Percentiles rank a stretch among this genome's conserved stretches.
Evolutionary conservation across 2,113 vertebrate genomes (phyloP).

Genomic region (Chitala chitala): DNA sequence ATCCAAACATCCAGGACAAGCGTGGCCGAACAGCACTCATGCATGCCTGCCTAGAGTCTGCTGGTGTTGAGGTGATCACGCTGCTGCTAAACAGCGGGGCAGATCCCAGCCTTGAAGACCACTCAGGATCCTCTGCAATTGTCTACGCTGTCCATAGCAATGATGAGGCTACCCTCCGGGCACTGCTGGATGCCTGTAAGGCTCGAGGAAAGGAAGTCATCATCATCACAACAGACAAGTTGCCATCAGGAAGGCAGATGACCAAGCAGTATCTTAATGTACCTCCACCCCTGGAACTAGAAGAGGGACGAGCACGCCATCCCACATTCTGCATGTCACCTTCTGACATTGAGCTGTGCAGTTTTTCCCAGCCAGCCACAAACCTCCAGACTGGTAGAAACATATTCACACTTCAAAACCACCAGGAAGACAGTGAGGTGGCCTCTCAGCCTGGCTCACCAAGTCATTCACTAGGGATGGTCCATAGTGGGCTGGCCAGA

Average conservation of each 20-base stretch:
- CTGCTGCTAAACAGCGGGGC: conserved; percentile 72
- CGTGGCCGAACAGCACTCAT: conserved; percentile 81
- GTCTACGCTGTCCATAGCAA: conserved; percentile 75
- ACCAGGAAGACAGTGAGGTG: conserved; percentile 26
- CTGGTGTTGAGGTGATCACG: conserved; percentile 72
- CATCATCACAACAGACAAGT: conserved; percentile 77
- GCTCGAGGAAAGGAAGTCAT: conserved; percentile 86
- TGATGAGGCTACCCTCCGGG: conserved; percentile 71
- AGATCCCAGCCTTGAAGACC: conserved; percentile 82
- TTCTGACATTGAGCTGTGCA: conserved; percentile 70
- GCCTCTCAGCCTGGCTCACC: conserved; percentile 60
- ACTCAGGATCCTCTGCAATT: conserved; percentile 69
- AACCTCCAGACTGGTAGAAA: conserved; percentile 44
- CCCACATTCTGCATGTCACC: conserved; percentile 59
- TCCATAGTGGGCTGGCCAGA: conserved; percentile 40
- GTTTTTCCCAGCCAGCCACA: conserved; percentile 42
- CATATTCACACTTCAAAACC: conserved; percentile 56
- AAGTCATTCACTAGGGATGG: conserved; percentile 39
- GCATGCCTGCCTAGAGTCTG: conserved; percentile 77
- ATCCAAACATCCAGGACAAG: conserved; percentile 91
- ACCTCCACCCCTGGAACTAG: conserved; percentile 53
- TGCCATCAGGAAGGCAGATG: conserved; percentile 59
- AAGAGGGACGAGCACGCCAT: conserved; percentile 35
- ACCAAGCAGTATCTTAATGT: conserved; percentile 73
- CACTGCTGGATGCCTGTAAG: conserved; percentile 80